Percentiles rank a stretch among this genome's conserved stretches.
These are phyloP conservation scores for Acrocephalus kingi DNA, from an alignment of 2,113 vertebrate genomes.

Conservation along the genomic window DNA sequence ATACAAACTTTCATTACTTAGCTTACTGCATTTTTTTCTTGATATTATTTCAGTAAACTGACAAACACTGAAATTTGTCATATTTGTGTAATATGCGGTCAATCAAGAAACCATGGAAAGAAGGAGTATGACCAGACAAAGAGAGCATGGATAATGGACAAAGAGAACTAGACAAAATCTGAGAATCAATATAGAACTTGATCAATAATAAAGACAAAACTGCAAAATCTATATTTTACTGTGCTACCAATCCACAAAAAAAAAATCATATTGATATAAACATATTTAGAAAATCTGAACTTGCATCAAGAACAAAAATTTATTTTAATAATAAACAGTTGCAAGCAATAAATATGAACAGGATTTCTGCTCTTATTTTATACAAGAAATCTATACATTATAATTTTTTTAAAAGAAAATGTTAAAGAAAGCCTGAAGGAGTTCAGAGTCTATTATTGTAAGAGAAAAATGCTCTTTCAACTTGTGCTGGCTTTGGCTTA, in stretches of 20 bases:
- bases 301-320: not conserved
- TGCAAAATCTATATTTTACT: not conserved
- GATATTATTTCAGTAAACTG: not conserved
- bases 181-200: not conserved
- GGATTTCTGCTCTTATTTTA: not conserved
- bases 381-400: not conserved
- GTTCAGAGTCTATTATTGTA: not conserved
- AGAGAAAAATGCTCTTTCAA: not conserved
- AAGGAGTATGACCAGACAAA: not conserved
- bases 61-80: not conserved
- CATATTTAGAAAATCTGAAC: not conserved
- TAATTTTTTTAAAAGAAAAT: not conserved
- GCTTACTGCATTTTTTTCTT: not conserved
- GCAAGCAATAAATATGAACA: not conserved
- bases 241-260: not conserved
- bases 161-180: not conserved
- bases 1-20: not conserved
- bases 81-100: not conserved
- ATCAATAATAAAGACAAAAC: not conserved
- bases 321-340: not conserved
- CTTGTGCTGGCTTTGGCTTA: not conserved
- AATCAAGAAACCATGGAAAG: not conserved
- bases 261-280: not conserved
- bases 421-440: not conserved
- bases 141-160: not conserved